These are phyloP conservation scores for Fregetta grallaria DNA, from an alignment of 2,113 vertebrate genomes.

Conservation along the genomic window DNA sequence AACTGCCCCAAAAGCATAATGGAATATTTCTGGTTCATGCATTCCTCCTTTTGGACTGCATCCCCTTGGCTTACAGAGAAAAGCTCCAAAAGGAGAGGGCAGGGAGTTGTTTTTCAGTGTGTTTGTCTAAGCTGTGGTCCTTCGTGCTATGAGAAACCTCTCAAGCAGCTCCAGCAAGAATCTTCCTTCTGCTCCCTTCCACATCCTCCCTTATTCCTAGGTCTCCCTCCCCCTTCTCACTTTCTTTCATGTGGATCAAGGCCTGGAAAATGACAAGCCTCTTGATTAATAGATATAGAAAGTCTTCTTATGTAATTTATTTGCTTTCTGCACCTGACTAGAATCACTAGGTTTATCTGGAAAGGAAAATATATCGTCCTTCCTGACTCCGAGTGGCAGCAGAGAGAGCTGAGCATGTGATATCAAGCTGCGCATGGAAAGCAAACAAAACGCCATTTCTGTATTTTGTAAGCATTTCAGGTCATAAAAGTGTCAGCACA, in stretches of 20 bases:
- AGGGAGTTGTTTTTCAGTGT: background rate
- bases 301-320: constrained; percentile 78
- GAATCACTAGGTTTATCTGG: constrained; percentile 73
- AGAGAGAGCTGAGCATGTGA: constrained; percentile 68
- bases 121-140: constrained; percentile 34
- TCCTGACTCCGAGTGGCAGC: constrained; percentile 78
- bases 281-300: constrained; percentile 75
- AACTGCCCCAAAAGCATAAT: background rate
- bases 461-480: constrained; percentile 75
- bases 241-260: constrained; percentile 79
- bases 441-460: constrained; percentile 73
- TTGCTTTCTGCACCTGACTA: constrained; percentile 82
- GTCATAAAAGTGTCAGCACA: constrained; percentile 82
- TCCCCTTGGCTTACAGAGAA: background rate
- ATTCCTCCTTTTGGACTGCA: background rate
- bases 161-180: background rate
- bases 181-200: background rate
- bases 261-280: constrained; percentile 74
- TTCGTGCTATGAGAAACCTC: background rate
- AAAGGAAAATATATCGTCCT: constrained; percentile 76
- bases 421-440: constrained; percentile 73
- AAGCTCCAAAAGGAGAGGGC: constrained; percentile 38
- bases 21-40: background rate
- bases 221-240: background rate
- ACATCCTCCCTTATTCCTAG: background rate